Conservation (phyloP, 1,140 invertebrate species). For the Papilio xuthus region DNA sequence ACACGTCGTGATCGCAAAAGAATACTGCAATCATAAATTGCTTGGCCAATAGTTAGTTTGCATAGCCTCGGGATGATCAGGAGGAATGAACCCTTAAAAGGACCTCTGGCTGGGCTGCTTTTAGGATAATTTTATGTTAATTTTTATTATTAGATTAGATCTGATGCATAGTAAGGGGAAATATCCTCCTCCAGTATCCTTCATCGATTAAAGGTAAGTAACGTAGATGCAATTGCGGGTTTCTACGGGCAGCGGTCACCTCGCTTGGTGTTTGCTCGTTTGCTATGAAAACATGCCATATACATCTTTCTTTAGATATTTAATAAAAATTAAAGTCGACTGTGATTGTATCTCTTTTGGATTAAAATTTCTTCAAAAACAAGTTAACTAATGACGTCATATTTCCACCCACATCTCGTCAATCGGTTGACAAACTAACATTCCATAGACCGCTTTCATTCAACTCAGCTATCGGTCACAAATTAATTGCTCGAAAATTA, state of each 20-base stretch:
- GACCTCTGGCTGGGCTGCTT: conserved; percentile 6
- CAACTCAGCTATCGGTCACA: conserved; percentile 19
- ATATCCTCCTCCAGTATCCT: no score
- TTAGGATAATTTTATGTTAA: background rate
- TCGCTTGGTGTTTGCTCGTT: no score
- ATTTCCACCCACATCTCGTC: background rate
- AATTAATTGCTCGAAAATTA: background rate
- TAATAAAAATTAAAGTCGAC: no score
- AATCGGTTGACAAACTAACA: background rate
- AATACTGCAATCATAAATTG: conserved; percentile 67
- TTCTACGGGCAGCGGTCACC: no score
- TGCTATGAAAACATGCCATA: no score
- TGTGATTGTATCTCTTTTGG: no score
- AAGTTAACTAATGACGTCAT: background rate
- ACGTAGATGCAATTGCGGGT: no score
- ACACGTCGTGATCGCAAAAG: conserved; percentile 64
- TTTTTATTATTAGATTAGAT: conserved; percentile 6
- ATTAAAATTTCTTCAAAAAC: background rate
- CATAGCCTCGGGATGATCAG: conserved; percentile 53
- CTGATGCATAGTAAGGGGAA: no score
- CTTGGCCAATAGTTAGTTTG: conserved; percentile 63
- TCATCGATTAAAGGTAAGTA: no score
- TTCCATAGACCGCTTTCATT: conserved; percentile 15
- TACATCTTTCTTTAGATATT: no score
- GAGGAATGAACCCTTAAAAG: conserved; percentile 61